phyloP scores from a whole-genome alignment of 2,888 invertebrate genomes.

The Pantelozetes paolii region DNA sequence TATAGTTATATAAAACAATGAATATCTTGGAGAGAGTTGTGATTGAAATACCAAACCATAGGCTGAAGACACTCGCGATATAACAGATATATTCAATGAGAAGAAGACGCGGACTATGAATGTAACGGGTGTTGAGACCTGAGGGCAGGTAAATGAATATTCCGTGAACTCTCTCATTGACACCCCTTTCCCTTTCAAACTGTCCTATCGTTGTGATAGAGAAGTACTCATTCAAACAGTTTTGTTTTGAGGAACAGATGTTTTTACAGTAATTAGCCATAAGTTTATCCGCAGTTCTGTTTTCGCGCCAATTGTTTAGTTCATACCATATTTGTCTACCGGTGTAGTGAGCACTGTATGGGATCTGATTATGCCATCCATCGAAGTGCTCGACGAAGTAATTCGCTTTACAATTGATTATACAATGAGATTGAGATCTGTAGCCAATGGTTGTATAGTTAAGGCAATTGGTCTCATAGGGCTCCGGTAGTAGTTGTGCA shows the following conservation, averaged over 20 bases:
- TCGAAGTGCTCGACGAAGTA: slow-evolving; percentile 29
- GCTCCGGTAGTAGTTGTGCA: neutral
- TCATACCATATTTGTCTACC: slow-evolving; percentile 6
- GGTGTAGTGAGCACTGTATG: neutral
- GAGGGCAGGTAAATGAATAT: slow-evolving; percentile 35
- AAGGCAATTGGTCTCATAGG: slow-evolving; percentile 30
- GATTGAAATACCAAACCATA: slow-evolving; percentile 41
- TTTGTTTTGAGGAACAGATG: slow-evolving; percentile 25
- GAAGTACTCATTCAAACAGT: slow-evolving; percentile 37
- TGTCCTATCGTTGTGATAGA: slow-evolving; percentile 4
- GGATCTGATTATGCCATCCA: slow-evolving; percentile 38
- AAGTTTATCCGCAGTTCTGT: slow-evolving; percentile 35
- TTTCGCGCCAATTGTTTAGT: neutral
- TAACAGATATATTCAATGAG: slow-evolving; percentile 41
- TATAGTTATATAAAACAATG: slow-evolving; percentile 21
- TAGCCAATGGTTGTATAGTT: slow-evolving; percentile 36
- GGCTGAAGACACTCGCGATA: slow-evolving; percentile 39
- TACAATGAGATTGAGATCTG: slow-evolving; percentile 33
- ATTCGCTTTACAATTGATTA: slow-evolving; percentile 34
- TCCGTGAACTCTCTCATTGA: slow-evolving; percentile 6
- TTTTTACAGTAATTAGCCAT: slow-evolving; percentile 31
- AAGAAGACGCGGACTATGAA: slow-evolving; percentile 38
- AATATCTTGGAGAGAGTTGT: slow-evolving; percentile 36
- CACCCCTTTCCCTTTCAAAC: slow-evolving; percentile 25
- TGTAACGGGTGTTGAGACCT: slow-evolving; percentile 36